phyloP scores from a whole-genome alignment of 2,888 invertebrate species.

The Perithous albicinctus region DNA sequence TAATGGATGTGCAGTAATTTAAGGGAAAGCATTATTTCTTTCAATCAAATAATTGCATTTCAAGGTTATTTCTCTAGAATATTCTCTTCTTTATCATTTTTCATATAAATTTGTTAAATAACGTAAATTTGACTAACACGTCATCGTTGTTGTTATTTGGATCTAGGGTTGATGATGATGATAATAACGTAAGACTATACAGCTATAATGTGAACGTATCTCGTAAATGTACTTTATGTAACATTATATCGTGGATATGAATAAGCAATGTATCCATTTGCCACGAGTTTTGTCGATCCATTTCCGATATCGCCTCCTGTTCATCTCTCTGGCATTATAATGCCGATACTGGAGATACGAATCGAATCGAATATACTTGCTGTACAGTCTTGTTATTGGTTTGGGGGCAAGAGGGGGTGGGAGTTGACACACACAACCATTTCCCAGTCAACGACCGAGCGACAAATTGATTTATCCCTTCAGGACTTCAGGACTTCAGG shows the following conservation, averaged over 20 bases:
- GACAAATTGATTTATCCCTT: slow-evolving; percentile 42
- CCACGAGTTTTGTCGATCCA: slow-evolving; percentile 1
- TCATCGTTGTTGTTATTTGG: no score
- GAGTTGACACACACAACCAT: background rate
- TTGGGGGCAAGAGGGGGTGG: background rate
- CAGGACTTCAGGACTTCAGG: slow-evolving; percentile 12
- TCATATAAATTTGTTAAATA: no score
- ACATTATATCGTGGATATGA: background rate
- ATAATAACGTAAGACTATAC: background rate
- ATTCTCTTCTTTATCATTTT: no score
- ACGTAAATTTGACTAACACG: no score
- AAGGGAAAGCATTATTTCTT: no score
- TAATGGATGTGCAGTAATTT: no score
- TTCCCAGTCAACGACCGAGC: slow-evolving; percentile 25
- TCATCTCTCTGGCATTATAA: background rate
- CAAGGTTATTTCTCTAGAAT: no score
- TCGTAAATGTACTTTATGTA: background rate
- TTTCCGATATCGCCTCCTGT: background rate
- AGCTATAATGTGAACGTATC: background rate
- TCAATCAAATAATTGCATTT: no score
- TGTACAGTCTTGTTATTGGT: background rate
- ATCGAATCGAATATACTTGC: slow-evolving; percentile 1
- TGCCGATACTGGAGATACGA: background rate
- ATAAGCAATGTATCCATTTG: background rate
- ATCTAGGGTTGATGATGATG: background rate